Evolutionary conservation across 64 coral and sea anemone species (phyloP), one percentile per base, ranked within the genome.

Genomic region (Pocillopora verrucosa): DNA sequence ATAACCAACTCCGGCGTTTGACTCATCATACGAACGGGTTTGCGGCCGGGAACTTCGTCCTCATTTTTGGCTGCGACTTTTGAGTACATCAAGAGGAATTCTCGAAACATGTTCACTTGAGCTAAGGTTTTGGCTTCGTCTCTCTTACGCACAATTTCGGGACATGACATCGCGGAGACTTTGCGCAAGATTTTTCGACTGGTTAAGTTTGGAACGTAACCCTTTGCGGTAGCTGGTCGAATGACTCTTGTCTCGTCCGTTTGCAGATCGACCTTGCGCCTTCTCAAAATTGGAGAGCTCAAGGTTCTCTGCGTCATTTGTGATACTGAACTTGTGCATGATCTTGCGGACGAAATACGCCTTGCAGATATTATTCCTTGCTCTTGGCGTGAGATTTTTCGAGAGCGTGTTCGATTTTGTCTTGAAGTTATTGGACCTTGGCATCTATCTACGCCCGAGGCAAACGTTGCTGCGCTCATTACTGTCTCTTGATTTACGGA

Each of bases 21-120:
- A 30, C 92, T 93, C 15, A 89, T 72, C 92, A 93, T 93, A 9
- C 88, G 87, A 25, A 89, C 87, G 10, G 92, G 87, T 11, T 78
- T 9, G 36, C 45, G 61, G 19, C 2, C 11, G 19, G 67, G 67
- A 70, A 70, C n/a, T 70, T 25, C 58, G 15, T 78, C 64, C 14
- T 84, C 25, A 51, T 70, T 84, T 10, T 85, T 82, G 6, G 73
- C 85, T 34, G 81, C 77, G 15, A 93, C 82, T 57, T 88, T 88
- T 36, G 92, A 73, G n/a, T 93, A 93, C 92, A 84, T 93, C 51
- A 93, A 60, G 34, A 93, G 45, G 62, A 93, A 93, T 51, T 93
- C 92, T 19, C 92, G 82, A 22, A 85, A 72, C 65, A 72, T 68
- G 6, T 84, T 82, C 1, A 84, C 61, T 3, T 93, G 87, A 1